These are phyloP conservation scores for Montipora foliosa DNA, from an alignment of 64 coral and sea anemone species.

Conservation along the genomic window DNA sequence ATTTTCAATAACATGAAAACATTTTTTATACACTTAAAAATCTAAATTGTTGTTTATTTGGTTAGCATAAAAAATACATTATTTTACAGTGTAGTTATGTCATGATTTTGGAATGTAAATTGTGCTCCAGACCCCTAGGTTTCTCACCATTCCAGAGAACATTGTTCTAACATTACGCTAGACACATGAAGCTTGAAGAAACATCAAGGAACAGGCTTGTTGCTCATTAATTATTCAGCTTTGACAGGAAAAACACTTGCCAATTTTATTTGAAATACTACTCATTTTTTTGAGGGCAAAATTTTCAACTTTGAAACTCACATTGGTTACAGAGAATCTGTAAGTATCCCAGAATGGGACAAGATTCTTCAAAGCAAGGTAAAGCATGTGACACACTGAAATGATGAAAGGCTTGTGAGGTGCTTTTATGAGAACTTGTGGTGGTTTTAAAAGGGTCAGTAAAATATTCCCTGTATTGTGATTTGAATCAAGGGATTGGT, in stretches of 20 bases:
- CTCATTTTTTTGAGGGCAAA: not conserved
- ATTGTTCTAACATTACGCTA: slow-evolving; percentile 24
- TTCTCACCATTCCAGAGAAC: not conserved
- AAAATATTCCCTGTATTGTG: slow-evolving; percentile 61
- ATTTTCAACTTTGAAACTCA: not conserved
- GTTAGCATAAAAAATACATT: not conserved
- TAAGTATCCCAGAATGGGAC: slow-evolving; percentile 73
- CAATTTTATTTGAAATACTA: slow-evolving; percentile 25
- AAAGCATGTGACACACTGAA: slow-evolving; percentile 22
- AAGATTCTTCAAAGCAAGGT: slow-evolving; percentile 92
- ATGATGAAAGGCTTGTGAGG: slow-evolving; percentile 6
- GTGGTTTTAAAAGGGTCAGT: slow-evolving; percentile 11
- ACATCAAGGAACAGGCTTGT: not conserved
- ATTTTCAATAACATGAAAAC: no score
- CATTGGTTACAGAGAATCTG: not conserved
- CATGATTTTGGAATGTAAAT: slow-evolving; percentile 58
- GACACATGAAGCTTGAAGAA: not conserved
- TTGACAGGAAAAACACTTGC: slow-evolving; percentile 41
- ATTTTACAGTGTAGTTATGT: slow-evolving; percentile 1
- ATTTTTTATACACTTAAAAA: no score
- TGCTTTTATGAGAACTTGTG: not conserved
- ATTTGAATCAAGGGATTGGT: slow-evolving; percentile 67
- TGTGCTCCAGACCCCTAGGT: slow-evolving; percentile 54
- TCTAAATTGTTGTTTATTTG: not conserved
- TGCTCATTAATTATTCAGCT: slow-evolving; percentile 67